phyloP scores from a whole-genome alignment of 2,797 vertebrate species.

The Lates japonicus region DNA sequence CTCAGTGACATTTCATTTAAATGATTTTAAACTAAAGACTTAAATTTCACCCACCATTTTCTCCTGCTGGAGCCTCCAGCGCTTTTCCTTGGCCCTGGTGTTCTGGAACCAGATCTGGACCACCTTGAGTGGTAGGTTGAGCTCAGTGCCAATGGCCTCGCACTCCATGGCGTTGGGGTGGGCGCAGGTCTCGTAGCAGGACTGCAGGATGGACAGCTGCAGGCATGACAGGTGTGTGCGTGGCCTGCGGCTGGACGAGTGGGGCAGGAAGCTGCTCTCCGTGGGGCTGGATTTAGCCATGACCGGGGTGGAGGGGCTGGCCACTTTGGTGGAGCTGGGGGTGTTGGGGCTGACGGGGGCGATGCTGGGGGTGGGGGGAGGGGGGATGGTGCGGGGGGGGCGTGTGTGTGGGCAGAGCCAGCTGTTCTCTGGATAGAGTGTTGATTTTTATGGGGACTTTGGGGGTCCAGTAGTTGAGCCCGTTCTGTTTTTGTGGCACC shows the following conservation, averaged over 20 bases:
- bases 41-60: conserved; percentile 81
- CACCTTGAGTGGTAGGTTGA: conserved; percentile 93
- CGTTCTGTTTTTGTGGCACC: conserved; percentile 85
- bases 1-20: background rate
- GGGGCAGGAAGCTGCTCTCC: conserved; percentile 85
- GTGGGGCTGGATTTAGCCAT: conserved; percentile 75
- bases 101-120: conserved; percentile 98
- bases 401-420: conserved; percentile 87
- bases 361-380: conserved; percentile 84
- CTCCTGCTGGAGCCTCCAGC: conserved; percentile 89
- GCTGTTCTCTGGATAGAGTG: conserved; percentile 89
- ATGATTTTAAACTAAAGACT: background rate
- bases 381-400: conserved; percentile 81
- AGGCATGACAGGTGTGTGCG: conserved; percentile 94
- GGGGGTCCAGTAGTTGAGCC: conserved; percentile 86
- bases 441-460: conserved; percentile 89
- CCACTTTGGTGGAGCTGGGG: conserved; percentile 72
- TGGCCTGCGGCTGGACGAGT: conserved; percentile 89
- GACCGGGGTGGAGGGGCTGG: conserved; percentile 66
- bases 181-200: conserved; percentile 94
- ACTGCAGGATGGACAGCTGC: conserved; percentile 94
- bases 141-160: conserved; percentile 91
- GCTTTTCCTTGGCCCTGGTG: conserved; percentile 95
- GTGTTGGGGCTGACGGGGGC: conserved; percentile 82
- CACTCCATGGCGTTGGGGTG: conserved; percentile 95